Base-by-base conservation (phyloP, 2,113 vertebrate species). In the Etheostoma spectabile region DNA sequence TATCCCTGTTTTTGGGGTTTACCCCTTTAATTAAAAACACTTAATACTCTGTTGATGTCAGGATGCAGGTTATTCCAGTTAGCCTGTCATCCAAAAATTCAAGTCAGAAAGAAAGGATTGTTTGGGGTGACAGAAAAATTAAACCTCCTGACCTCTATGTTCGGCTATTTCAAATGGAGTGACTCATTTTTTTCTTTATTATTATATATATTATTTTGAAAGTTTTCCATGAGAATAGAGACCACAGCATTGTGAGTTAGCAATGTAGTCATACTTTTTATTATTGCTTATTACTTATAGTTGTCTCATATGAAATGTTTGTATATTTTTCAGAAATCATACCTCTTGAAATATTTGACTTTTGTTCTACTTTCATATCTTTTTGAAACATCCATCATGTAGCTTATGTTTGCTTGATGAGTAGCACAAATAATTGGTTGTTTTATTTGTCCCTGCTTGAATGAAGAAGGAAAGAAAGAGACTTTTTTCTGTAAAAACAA, bases 211-310 rank as follows among this genome's bases (percentile, higher is more conserved):
- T 90, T 91, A 4, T 90, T 91, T 93, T 89, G 46, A 64, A 70
- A 30, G 83, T 84, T 90, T 92, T 88, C 69, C 89, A 88, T 94
- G 80, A 89, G 76, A 79, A 90, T 91, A 93, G 92, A 93, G 93
- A 95, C 93, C 94, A 94, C 90, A 83, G 49, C 92, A 93, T 94
- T 94, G 93, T 96, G 93, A 94, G 87, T 93, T 93, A 91, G 89
- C 87, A 91, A 83, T 88, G 84, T 94, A 89, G 86, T 93, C 88
- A 74, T 86, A 21, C 52, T 89, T 91, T 74, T 86, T 88, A 77
- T 86, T 88, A 77, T 87, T 84, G 38, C 66, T 89, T 77, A 21
- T 57, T 83, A 42, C 38, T 42, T 42, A 42, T 80, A 69, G 87
- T 87, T 84, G 73, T 76, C 65, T 83, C 73, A 74, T 77, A 84